Base-by-base conservation (phyloP, 2,797 vertebrate genomes). In the Hydrophis major region DNA sequence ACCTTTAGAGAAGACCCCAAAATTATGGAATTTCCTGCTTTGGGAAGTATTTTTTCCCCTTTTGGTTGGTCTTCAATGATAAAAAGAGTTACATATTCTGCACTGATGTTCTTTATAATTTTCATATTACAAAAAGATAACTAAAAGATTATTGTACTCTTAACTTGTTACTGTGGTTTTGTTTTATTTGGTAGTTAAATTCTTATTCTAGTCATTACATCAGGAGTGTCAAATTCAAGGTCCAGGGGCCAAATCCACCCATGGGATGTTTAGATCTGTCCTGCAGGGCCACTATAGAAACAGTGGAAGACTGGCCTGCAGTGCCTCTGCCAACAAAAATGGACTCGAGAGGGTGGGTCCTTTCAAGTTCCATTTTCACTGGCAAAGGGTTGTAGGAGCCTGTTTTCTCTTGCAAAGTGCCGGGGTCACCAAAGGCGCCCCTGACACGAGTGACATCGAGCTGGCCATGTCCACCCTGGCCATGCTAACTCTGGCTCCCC, bases 211-310 rank as follows among this genome's bases (percentile, higher is more conserved):
- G n/a, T 6, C 66, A 32, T 63, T 28, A 63, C 25, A 63, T 63
- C 27, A 66, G 28, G 61, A 28, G 27, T 66, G 12, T 28, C 27
- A 13, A 63, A 63, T 10, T 61, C 25, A 61, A 61, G 25, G 60
- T 10, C 60, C 11, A 10, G 8, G 60, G 8, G 22, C 59, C 18
- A 6, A 22, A 25, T 60, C 22, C 8, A 22, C 22, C 22, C 10
- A 25, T 2, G 2, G 25, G 27, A 1, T 63, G 61, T 11, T 63
- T 63, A 27, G 60, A 61, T 61, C 25, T 61, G 8, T 2, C 22
- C 8, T 8, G 1, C 6, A 8, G 7, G 60, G 3, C 25, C 1
- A 0, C 25, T 25, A 8, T 11, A 25, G 25, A 61, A 61, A 61
- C 25, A 61, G 60, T 8, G 7, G 27, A 61, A 25, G 25, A 27